Percentiles rank a stretch among this genome's conserved stretches.
Evolutionary conservation across 2,888 invertebrate genomes (phyloP).

Genomic region (Bugulina stolonifera): DNA sequence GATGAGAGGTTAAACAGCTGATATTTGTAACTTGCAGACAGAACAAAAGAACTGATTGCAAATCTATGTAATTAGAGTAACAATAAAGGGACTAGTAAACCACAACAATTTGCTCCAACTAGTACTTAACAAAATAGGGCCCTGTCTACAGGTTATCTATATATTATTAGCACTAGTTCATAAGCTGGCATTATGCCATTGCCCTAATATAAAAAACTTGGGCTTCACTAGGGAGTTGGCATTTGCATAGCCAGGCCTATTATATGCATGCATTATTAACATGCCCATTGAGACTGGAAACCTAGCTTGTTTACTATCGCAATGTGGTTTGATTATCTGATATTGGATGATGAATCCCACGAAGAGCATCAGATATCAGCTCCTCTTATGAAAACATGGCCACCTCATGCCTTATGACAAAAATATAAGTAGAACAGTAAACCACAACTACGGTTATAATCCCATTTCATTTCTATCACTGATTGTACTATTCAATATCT

Average conservation of each 20-base stretch:
- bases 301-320: not conserved
- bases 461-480: too few species aligned
- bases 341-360: slow-evolving; percentile 15
- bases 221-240: slow-evolving; percentile 8
- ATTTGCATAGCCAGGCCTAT: not conserved
- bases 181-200: not conserved
- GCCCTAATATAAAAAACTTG: not conserved
- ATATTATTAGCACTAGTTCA: too few species aligned
- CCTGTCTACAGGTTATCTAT: too few species aligned
- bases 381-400: not conserved
- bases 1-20: slow-evolving; percentile 4
- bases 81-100: slow-evolving; percentile 10
- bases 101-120: not conserved
- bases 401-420: too few species aligned
- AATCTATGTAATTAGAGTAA: slow-evolving; percentile 22
- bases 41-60: not conserved
- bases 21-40: too few species aligned
- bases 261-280: not conserved
- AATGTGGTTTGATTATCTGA: slow-evolving; percentile 25
- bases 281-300: not conserved
- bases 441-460: too few species aligned
- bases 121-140: too few species aligned
- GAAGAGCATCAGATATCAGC: slow-evolving; percentile 22
- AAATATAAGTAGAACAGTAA: too few species aligned
- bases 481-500: too few species aligned